Evolutionary conservation across 1,140 invertebrate species (phyloP).

Genomic region (Macrosteles quadrilineatus): DNA sequence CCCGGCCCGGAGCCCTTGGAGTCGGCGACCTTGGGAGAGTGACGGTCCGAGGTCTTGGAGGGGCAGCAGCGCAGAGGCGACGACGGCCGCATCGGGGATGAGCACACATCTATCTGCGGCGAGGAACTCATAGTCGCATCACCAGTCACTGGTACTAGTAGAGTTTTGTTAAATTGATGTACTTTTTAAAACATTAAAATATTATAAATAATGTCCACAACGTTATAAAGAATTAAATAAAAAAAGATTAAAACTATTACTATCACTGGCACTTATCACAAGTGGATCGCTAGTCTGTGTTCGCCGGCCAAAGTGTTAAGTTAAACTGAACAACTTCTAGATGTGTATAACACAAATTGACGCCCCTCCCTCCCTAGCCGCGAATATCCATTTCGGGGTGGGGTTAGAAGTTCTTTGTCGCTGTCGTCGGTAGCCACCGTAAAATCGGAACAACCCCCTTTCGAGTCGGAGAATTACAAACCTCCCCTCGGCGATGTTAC

Average conservation of each 20-base stretch:
- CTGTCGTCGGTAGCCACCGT: conserved; percentile 28
- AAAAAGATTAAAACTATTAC: too few relatives aligned
- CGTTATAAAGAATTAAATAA: too few relatives aligned
- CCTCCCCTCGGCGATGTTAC: conserved; percentile 32
- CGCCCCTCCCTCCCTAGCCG: conserved; percentile 8
- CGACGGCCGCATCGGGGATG: conserved; percentile 30
- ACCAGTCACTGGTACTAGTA: too few relatives aligned
- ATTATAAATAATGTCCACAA: too few relatives aligned
- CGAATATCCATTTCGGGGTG: conserved; percentile 28
- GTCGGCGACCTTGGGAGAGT: conserved; percentile 9
- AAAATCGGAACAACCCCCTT: conserved; percentile 31
- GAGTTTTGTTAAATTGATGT: too few relatives aligned
- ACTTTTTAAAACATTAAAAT: too few relatives aligned
- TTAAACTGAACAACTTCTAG: conserved; percentile 17
- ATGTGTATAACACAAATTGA: conserved; percentile 9
- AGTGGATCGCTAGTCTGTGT: background rate
- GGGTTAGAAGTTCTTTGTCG: conserved; percentile 25
- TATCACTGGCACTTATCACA: conserved; percentile 7
- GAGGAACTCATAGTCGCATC: conserved; percentile 33
- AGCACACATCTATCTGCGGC: conserved; percentile 38
- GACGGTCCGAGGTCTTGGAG: background rate
- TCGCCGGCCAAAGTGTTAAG: background rate
- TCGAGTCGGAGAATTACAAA: conserved; percentile 32
- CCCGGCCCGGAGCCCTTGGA: conserved; percentile 26
- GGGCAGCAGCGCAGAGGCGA: conserved; percentile 21